Evolutionary conservation across 2,888 invertebrate species (phyloP).

Genomic region (Coecobrya sp.): DNA sequence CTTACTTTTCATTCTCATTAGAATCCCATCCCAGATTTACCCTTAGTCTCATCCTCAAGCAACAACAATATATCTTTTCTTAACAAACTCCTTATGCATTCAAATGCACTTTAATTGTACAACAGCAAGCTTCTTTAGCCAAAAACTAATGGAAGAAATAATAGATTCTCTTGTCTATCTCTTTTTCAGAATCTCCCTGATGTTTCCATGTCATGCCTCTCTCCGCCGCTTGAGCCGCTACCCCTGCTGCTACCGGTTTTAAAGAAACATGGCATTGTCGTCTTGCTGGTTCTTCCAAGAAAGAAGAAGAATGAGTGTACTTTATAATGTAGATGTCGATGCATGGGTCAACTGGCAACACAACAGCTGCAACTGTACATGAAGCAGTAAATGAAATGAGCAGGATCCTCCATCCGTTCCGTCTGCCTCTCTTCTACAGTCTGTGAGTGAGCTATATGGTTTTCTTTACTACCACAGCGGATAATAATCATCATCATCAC

Average conservation of each 20-base stretch:
- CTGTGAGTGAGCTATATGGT: neutral
- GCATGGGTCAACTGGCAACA: slow-evolving; percentile 70
- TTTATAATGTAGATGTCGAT: slow-evolving; percentile 25
- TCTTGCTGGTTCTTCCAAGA: neutral
- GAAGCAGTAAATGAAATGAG: slow-evolving; percentile 52
- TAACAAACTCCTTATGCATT: slow-evolving; percentile 73
- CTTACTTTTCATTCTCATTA: slow-evolving; percentile 61
- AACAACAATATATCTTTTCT: slow-evolving; percentile 57
- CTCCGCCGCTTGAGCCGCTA: neutral
- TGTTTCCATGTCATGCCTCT: neutral
- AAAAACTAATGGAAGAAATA: slow-evolving; percentile 53
- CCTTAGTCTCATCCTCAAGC: slow-evolving; percentile 47
- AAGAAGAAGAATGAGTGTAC: neutral
- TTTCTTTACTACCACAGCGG: slow-evolving; percentile 17
- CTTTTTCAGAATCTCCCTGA: slow-evolving; percentile 39
- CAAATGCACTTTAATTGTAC: slow-evolving; percentile 75
- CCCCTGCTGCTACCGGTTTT: slow-evolving; percentile 18
- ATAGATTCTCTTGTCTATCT: slow-evolving; percentile 60
- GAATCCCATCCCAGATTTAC: slow-evolving; percentile 69
- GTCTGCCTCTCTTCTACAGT: neutral
- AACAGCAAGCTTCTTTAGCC: slow-evolving; percentile 29
- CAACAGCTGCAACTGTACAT: slow-evolving; percentile 75
- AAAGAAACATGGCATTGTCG: slow-evolving; percentile 37
- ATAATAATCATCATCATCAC: slow-evolving; percentile 45
- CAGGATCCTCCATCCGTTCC: slow-evolving; percentile 36